Conservation (phyloP, 2,888 invertebrate species). For the Tanypteryx hageni region DNA sequence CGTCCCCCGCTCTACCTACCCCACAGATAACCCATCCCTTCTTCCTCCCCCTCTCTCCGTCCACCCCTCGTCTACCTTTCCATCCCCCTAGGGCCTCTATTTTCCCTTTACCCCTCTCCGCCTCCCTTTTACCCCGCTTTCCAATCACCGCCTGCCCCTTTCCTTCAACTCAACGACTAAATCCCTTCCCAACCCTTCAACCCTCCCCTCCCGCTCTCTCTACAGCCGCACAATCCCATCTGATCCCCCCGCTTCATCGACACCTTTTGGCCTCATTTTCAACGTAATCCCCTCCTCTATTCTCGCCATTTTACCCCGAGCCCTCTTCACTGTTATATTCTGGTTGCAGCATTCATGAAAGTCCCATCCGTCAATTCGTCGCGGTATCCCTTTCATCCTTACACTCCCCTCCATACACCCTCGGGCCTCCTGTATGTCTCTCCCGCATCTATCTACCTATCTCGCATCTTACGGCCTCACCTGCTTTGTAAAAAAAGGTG, state of each 20-base stretch:
- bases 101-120: background rate
- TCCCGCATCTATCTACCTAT: background rate
- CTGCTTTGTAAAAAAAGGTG: background rate
- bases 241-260: constrained; percentile 27
- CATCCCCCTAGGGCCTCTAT: background rate
- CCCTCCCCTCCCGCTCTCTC: background rate
- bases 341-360: constrained; percentile 8
- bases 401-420: background rate
- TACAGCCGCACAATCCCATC: background rate
- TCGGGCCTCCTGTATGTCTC: background rate
- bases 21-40: background rate
- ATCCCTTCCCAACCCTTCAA: background rate
- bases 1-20: background rate
- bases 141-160: constrained; percentile 9
- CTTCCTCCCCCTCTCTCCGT: background rate
- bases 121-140: background rate
- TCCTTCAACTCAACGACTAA: background rate
- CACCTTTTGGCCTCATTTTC: constrained; percentile 31
- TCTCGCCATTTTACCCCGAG: too few relatives aligned
- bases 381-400: constrained; percentile 21
- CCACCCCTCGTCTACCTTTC: background rate
- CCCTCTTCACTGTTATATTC: background rate
- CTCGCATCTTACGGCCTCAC: background rate
- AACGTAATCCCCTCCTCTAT: constrained; percentile 8
- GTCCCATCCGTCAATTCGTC: background rate